A percentile compares a stretch with the other conserved stretches of the same genome.
These are phyloP conservation scores for Varecia variegata DNA, from an alignment of 2,797 vertebrate species.

Conservation along the genomic window DNA sequence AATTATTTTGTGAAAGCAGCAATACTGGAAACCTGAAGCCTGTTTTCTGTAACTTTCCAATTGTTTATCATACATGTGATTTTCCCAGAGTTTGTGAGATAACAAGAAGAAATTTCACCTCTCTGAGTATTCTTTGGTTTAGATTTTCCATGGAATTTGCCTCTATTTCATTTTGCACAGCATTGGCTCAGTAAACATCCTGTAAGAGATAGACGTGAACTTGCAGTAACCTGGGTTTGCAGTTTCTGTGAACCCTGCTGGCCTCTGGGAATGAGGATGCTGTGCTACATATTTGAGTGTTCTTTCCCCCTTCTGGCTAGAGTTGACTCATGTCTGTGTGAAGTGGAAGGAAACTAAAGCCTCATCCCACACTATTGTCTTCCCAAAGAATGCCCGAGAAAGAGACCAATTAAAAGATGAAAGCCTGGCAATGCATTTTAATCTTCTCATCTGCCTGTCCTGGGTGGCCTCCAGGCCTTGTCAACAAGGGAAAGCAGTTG, in stretches of 20 bases:
- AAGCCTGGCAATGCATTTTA: not conserved
- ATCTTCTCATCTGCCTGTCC: not conserved
- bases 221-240: not conserved
- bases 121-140: conserved; percentile 11
- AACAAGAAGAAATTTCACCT: not conserved
- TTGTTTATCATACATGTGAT: not conserved
- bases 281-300: not conserved
- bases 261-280: not conserved
- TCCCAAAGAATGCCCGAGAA: conserved; percentile 21
- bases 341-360: conserved; percentile 31
- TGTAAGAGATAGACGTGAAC: not conserved
- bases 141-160: conserved; percentile 48
- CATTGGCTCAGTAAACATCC: conserved; percentile 26
- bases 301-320: not conserved
- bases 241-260: not conserved
- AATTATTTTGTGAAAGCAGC: not conserved
- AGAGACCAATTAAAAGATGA: conserved; percentile 27
- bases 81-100: conserved; percentile 18
- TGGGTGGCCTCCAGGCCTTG: not conserved
- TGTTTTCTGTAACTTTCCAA: not conserved
- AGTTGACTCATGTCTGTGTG: not conserved
- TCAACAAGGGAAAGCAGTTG: not conserved
- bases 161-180: conserved; percentile 21
- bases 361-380: not conserved
- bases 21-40: not conserved